Conservation (phyloP, 2,888 invertebrate species). For the Synergus laeviventris region DNA sequence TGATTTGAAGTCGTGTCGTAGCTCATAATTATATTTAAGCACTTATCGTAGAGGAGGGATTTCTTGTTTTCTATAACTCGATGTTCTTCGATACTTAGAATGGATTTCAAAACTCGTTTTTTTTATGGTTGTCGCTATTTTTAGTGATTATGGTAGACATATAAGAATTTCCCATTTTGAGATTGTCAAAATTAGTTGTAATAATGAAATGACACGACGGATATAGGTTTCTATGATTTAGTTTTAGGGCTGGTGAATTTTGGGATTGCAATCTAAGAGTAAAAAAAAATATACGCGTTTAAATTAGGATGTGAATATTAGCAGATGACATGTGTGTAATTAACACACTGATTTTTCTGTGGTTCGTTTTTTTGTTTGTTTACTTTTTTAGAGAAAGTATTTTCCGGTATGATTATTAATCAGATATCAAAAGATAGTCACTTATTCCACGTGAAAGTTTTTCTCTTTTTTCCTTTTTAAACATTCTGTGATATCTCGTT, state of each 20-base stretch:
- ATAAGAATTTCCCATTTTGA: constrained; percentile 13
- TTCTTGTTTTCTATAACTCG: background rate
- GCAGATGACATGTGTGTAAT: constrained; percentile 1
- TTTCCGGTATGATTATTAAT: background rate
- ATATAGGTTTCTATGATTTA: background rate
- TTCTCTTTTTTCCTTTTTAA: background rate
- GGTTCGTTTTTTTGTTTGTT: constrained; percentile 13
- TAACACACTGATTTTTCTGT: background rate
- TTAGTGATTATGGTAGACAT: constrained; percentile 60
- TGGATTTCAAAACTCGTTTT: constrained; percentile 2
- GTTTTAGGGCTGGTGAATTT: constrained; percentile 12
- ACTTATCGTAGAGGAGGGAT: background rate
- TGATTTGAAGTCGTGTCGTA: background rate
- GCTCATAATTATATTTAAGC: constrained; percentile 1
- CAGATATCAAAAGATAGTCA: background rate
- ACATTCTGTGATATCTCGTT: background rate
- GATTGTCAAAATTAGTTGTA: background rate
- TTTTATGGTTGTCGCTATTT: constrained; percentile 64
- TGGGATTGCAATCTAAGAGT: background rate
- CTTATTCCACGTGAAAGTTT: background rate
- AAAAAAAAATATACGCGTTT: constrained; percentile 13
- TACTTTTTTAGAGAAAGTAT: background rate
- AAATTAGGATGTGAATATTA: constrained; percentile 12
- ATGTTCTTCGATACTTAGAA: background rate
- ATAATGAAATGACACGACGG: background rate